A percentile compares a stretch with the other conserved stretches of the same genome.
Conservation (phyloP, 2,797 vertebrate genomes). For the Chelon labrosus region DNA sequence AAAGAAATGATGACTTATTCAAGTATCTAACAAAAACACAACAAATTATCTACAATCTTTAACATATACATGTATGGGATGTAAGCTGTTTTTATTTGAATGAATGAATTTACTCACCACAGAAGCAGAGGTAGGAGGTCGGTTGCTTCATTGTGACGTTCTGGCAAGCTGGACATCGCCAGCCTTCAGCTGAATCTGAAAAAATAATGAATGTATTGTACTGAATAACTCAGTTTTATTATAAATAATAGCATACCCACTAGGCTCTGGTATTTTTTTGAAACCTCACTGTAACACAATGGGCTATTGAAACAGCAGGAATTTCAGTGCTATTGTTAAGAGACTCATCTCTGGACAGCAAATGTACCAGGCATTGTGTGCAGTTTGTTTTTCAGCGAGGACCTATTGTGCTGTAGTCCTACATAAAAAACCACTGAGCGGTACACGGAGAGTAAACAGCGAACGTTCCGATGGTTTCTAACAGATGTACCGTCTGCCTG, state of each 20-base stretch:
- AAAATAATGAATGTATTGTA: not conserved
- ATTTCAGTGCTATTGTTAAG: slow-evolving; percentile 13
- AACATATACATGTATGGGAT: not conserved
- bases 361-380: not conserved
- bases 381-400: not conserved
- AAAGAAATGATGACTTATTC: not conserved
- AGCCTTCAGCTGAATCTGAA: slow-evolving; percentile 92
- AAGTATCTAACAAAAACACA: not conserved
- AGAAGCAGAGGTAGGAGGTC: slow-evolving; percentile 94
- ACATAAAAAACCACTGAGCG: not conserved
- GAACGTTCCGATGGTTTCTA: not conserved
- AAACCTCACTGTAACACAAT: slow-evolving; percentile 1
- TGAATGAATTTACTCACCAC: slow-evolving; percentile 86
- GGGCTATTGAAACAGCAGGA: slow-evolving; percentile 39
- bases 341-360: slow-evolving; percentile 8
- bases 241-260: not conserved
- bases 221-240: not conserved
- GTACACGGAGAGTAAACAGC: not conserved
- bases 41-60: not conserved
- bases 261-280: not conserved
- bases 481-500: slow-evolving; percentile 91
- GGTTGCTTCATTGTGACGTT: slow-evolving; percentile 91
- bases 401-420: not conserved
- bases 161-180: slow-evolving; percentile 98
- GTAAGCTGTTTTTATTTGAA: not conserved